Base-by-base conservation (phyloP, 30 jellyfish, hydroid and myxozoan species). In the Cassiopea andromeda region DNA sequence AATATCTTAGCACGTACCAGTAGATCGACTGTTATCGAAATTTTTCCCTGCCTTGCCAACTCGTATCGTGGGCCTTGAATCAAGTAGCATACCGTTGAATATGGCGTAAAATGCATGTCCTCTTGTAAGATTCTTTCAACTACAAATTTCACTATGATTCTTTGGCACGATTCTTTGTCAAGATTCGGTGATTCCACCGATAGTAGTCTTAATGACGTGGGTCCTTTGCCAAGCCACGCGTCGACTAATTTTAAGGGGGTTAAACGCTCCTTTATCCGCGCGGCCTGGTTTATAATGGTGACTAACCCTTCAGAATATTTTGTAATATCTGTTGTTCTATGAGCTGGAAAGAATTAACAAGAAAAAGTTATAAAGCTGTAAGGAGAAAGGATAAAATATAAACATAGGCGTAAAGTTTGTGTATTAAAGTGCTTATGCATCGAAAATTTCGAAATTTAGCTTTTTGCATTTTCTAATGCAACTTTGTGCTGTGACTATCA, bases 101-200 rank as follows among this genome's bases (percentile, higher is more conserved):
- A 95, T 18, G 99, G 98, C 16, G 99, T 95, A 50, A 89, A 91
- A 77, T 95, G 98, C 83, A 87, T 90, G 49, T 95, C 99, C 81
- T 95, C 99, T 46, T 81, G 70, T 48, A 95, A 50, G 7, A 93
- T 93, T 7, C 82, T 87, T 43, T 95, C 91, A 2, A 91, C 47
- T 2, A 95, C 79, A 44, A 95, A 77, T 81, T 87, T 81, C 3
- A 89, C 87, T 13, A 95, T 77, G 38, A 95, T 80, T 48, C 83
- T 10, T 48, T 90, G 97, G 61, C 97, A 90, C 54, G 47, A 88
- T 5, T 82, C 90, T 57, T 80, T 64, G 43, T 75, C 13, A 10
- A 50, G 15, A 1, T 43, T 57, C 48, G 97, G 92, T 49, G 75
- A 67, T 44, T 48, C 19, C 18, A 79, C 43, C 9, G 80, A 46